phyloP scores from a whole-genome alignment of 2,113 vertebrate species.

The Chaetodon auriga region DNA sequence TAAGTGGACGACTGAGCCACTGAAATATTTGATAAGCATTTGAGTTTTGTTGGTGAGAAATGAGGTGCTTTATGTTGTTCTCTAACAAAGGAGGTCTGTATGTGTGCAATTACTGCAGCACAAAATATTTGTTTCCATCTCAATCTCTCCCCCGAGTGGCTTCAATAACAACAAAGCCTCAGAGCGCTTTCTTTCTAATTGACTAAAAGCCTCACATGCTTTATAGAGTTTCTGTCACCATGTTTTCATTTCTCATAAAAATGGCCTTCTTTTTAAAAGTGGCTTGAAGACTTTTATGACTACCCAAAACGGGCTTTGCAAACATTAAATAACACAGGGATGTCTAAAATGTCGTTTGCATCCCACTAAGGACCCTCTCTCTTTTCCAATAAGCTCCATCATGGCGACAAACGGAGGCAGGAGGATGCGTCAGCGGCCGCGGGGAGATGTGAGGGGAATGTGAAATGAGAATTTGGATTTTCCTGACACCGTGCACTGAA shows the following conservation, averaged over 20 bases:
- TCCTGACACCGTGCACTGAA: constrained; percentile 1
- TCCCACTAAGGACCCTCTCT: constrained; percentile 59
- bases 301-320: constrained; percentile 68
- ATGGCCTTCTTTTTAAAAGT: constrained; percentile 77
- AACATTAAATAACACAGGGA: constrained; percentile 74
- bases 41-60: constrained; percentile 40
- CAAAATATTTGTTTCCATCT: constrained; percentile 71
- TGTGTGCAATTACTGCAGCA: constrained; percentile 58
- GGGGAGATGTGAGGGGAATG: constrained; percentile 41
- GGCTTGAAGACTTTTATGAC: constrained; percentile 78
- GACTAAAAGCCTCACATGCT: constrained; percentile 84
- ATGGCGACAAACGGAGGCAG: constrained; percentile 44
- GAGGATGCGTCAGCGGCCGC: constrained; percentile 32
- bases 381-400: constrained; percentile 64
- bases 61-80: constrained; percentile 42
- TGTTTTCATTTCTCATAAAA: constrained; percentile 85
- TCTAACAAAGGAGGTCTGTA: constrained; percentile 39
- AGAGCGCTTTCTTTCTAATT: constrained; percentile 79
- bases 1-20: constrained; percentile 19
- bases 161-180: constrained; percentile 74
- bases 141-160: constrained; percentile 56
- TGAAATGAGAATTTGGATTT: constrained; percentile 55
- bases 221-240: constrained; percentile 84
- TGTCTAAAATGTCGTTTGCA: constrained; percentile 68
- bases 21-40: constrained; percentile 8